Evolutionary conservation across 1,140 invertebrate genomes (phyloP).

Genomic region (Nebria ingens): DNA sequence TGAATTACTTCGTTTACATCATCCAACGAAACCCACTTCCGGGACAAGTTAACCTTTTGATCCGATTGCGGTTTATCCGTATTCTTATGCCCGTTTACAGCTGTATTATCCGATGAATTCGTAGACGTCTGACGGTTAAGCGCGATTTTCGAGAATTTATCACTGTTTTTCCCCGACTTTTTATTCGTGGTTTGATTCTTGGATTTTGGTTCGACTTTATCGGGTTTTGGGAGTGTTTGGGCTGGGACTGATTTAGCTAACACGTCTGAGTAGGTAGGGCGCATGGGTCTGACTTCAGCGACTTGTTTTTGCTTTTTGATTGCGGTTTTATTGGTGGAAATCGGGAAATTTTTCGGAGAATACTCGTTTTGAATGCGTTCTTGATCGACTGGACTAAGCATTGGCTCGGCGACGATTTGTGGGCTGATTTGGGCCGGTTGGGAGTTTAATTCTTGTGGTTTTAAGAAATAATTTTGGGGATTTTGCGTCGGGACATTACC

Average conservation of each 20-base stretch:
- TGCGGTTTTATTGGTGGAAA: constrained; percentile 25
- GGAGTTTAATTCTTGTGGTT: constrained; percentile 10
- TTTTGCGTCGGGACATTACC: constrained; percentile 36
- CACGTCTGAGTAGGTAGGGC: constrained; percentile 73
- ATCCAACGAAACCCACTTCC: constrained; percentile 46
- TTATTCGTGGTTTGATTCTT: constrained; percentile 33
- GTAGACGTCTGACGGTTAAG: constrained; percentile 27
- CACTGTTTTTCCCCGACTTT: constrained; percentile 28
- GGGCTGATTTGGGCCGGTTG: constrained; percentile 15
- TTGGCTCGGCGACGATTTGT: background rate
- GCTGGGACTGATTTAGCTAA: constrained; percentile 49
- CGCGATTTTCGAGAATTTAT: constrained; percentile 36
- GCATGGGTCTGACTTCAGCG: constrained; percentile 75
- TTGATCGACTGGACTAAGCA: constrained; percentile 3
- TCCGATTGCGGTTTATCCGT: constrained; percentile 9
- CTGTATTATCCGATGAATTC: constrained; percentile 27
- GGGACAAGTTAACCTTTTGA: constrained; percentile 37
- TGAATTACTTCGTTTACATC: constrained; percentile 36
- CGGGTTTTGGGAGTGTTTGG: constrained; percentile 35
- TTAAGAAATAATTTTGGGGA: constrained; percentile 31
- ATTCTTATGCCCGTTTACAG: constrained; percentile 19
- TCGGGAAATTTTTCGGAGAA: constrained; percentile 14
- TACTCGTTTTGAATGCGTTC: constrained; percentile 18
- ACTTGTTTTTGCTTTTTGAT: constrained; percentile 61
- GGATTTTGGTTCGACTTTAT: constrained; percentile 33